These are phyloP conservation scores for Samia ricini DNA, from an alignment of 1,140 invertebrate species.

Conservation along the genomic window DNA sequence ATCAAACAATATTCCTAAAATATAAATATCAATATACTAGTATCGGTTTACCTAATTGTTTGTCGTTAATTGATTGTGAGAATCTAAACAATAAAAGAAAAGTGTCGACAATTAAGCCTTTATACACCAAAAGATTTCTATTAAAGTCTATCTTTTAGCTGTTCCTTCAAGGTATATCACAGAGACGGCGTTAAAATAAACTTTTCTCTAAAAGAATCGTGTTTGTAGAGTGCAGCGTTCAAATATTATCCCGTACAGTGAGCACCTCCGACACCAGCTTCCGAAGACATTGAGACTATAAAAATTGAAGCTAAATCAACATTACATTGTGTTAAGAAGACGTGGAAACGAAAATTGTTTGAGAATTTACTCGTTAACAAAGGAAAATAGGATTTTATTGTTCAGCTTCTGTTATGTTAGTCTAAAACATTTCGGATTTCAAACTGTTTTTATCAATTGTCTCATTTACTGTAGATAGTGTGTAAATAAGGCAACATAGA, in stretches of 20 bases:
- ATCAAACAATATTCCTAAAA: too few relatives aligned
- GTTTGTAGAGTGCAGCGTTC: constrained; percentile 28
- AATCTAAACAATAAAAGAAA: too few relatives aligned
- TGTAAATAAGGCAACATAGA: too few relatives aligned
- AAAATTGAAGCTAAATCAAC: constrained; percentile 24
- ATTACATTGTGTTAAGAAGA: constrained; percentile 1
- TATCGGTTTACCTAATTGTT: too few relatives aligned
- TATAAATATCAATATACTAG: too few relatives aligned
- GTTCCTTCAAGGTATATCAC: not conserved
- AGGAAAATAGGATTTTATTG: not conserved
- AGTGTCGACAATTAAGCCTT: too few relatives aligned
- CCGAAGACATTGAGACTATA: constrained; percentile 15
- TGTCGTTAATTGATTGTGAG: too few relatives aligned
- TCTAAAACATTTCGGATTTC: not conserved
- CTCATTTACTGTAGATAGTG: not conserved
- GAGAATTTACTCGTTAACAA: not conserved
- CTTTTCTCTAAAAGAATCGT: constrained; percentile 20
- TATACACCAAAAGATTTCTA: too few relatives aligned
- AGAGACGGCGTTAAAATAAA: constrained; percentile 19
- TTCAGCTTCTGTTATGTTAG: not conserved
- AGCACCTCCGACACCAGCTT: constrained; percentile 17
- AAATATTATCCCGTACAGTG: constrained; percentile 22
- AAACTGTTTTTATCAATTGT: not conserved
- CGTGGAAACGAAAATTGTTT: constrained; percentile 11
- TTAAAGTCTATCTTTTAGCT: too few relatives aligned